These are phyloP conservation scores for Scomber japonicus DNA, from an alignment of 2,113 vertebrate genomes.

Conservation along the genomic window DNA sequence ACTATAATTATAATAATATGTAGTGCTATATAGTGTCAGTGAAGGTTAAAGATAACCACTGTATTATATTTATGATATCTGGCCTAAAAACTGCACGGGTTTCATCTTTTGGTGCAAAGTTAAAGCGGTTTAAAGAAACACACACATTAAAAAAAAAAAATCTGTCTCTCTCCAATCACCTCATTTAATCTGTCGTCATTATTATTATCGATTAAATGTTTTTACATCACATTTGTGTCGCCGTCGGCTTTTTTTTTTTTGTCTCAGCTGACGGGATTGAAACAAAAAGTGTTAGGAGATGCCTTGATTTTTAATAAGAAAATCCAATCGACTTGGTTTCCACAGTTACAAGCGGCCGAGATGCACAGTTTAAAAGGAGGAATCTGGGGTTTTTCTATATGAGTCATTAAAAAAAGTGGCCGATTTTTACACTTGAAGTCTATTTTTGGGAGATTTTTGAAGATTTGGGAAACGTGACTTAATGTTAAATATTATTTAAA, in stretches of 20 bases:
- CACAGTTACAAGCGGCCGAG: not conserved
- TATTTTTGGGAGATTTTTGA: too few species aligned
- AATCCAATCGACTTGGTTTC: not conserved
- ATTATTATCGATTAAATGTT: slow-evolving; percentile 18
- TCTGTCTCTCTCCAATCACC: slow-evolving; percentile 11
- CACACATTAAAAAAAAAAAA: not conserved
- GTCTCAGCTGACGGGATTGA: slow-evolving; percentile 47
- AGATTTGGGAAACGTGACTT: too few species aligned
- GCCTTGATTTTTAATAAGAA: slow-evolving; percentile 18
- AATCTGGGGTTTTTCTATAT: not conserved
- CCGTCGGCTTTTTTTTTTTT: slow-evolving; percentile 26
- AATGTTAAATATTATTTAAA: too few species aligned
- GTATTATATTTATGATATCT: slow-evolving; percentile 35
- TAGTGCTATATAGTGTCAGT: slow-evolving; percentile 13
- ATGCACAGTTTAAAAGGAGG: not conserved
- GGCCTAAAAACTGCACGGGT: slow-evolving; percentile 31
- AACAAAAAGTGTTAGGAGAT: slow-evolving; percentile 21
- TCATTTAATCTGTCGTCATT: slow-evolving; percentile 7
- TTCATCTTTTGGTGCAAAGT: not conserved
- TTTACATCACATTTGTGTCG: slow-evolving; percentile 22
- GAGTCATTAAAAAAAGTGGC: not conserved
- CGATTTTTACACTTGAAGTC: too few species aligned
- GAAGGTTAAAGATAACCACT: slow-evolving; percentile 38
- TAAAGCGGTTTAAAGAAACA: not conserved
- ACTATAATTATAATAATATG: not conserved